phyloP scores from a whole-genome alignment of 1,140 invertebrate species.

The Globodera ellingtonae region DNA sequence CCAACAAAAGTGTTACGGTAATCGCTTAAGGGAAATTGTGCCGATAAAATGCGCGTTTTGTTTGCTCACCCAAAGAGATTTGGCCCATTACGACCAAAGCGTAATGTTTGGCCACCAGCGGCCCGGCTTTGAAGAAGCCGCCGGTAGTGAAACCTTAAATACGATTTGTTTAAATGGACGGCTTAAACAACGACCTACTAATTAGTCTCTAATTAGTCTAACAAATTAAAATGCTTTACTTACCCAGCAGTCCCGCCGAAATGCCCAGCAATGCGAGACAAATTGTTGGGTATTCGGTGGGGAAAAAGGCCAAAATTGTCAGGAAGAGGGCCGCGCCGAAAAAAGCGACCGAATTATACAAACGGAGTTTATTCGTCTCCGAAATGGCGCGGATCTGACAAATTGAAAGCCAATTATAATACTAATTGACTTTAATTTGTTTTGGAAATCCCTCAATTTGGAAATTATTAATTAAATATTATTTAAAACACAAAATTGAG shows the following conservation, averaged over 20 bases:
- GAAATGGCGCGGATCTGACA: constrained; percentile 50
- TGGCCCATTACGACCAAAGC: constrained; percentile 63
- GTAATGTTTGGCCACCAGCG: constrained; percentile 60
- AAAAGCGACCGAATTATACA: constrained; percentile 62
- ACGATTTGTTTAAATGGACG: not conserved
- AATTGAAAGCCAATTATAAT: not conserved
- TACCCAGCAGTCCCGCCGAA: constrained; percentile 46
- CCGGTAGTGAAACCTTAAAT: constrained; percentile 60
- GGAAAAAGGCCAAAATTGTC: constrained; percentile 56
- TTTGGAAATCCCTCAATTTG: not conserved
- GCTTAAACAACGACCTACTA: no score
- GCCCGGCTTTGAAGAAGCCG: constrained; percentile 64
- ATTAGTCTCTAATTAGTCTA: no score
- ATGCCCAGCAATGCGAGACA: constrained; percentile 55
- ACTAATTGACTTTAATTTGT: not conserved
- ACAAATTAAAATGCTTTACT: no score
- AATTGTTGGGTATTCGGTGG: constrained; percentile 37
- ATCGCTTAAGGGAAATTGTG: constrained; percentile 40
- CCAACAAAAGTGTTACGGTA: constrained; percentile 60
- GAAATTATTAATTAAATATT: not conserved
- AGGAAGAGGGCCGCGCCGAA: constrained; percentile 52
- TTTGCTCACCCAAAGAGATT: constrained; percentile 49
- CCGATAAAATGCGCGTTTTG: not conserved
- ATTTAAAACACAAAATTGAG: not conserved
- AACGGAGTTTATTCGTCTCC: constrained; percentile 60